phyloP scores from a whole-genome alignment of 2,888 invertebrate species.

The Papilio protenor region DNA sequence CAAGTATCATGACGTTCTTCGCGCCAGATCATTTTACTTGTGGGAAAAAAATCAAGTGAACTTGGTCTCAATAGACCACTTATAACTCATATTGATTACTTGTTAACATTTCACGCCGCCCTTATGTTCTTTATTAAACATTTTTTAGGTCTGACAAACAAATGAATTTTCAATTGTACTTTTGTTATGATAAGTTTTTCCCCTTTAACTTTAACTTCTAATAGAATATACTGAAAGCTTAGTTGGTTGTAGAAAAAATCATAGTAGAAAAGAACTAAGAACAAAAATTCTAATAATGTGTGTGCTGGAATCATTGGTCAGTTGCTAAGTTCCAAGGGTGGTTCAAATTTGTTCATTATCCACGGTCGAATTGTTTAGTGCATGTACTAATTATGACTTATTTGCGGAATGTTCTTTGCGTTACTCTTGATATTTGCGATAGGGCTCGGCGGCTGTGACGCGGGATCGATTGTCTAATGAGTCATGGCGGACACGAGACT shows the following conservation, averaged over 20 bases:
- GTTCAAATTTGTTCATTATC: conserved; percentile 46
- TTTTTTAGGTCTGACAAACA: neutral
- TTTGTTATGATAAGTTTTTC: neutral
- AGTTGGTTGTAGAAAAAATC: neutral
- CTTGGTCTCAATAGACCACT: conserved; percentile 57
- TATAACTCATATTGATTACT: conserved; percentile 56
- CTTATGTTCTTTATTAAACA: conserved; percentile 32
- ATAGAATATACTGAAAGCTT: neutral
- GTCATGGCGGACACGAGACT: conserved; percentile 76
- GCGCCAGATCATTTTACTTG: conserved; percentile 61
- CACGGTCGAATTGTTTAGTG: conserved; percentile 48
- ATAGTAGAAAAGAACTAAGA: too few species aligned
- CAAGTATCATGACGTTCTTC: conserved; percentile 43
- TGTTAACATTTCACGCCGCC: conserved; percentile 46
- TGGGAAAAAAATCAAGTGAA: conserved; percentile 58
- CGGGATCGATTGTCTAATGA: conserved; percentile 81
- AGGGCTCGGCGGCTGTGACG: conserved; percentile 50
- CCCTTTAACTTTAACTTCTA: neutral
- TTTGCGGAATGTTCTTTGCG: conserved; percentile 45
- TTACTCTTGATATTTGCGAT: conserved; percentile 45
- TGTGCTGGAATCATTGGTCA: neutral
- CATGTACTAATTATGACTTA: conserved; percentile 45
- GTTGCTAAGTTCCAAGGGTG: conserved; percentile 12
- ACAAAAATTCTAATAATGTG: neutral
- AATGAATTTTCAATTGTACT: neutral